phyloP scores from a whole-genome alignment of 2,888 invertebrate species.

The Periphyllus acericola region DNA sequence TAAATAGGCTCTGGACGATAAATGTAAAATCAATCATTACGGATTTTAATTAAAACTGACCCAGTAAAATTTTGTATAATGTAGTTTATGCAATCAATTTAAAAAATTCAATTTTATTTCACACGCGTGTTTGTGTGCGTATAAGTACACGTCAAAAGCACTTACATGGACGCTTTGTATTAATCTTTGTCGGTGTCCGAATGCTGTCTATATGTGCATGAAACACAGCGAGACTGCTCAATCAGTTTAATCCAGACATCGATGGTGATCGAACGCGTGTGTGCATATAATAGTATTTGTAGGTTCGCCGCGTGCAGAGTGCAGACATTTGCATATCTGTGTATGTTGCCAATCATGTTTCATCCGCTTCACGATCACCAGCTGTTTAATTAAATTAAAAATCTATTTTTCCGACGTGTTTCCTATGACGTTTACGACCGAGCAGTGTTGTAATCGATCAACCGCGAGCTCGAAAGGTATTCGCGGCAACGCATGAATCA shows the following conservation, averaged over 20 bases:
- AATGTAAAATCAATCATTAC: background rate
- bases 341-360: background rate
- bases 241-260: background rate
- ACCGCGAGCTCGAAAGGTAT: background rate
- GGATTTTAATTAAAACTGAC: background rate
- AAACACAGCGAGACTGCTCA: background rate
- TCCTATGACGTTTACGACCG: background rate
- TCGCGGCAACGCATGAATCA: background rate
- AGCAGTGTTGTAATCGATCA: background rate
- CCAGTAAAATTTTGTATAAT: background rate
- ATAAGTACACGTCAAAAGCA: background rate
- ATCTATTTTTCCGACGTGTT: background rate
- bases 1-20: too few species aligned
- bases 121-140: too few species aligned
- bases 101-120: background rate
- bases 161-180: background rate
- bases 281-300: background rate
- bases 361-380: background rate
- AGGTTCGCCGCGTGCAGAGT: too few species aligned
- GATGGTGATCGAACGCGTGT: background rate
- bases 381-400: slow-evolving; percentile 35
- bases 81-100: background rate
- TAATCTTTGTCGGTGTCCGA: background rate
- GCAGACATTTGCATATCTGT: background rate
- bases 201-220: background rate